phyloP scores from a whole-genome alignment of 2,888 invertebrate species.

The Acrobasis consociella region DNA sequence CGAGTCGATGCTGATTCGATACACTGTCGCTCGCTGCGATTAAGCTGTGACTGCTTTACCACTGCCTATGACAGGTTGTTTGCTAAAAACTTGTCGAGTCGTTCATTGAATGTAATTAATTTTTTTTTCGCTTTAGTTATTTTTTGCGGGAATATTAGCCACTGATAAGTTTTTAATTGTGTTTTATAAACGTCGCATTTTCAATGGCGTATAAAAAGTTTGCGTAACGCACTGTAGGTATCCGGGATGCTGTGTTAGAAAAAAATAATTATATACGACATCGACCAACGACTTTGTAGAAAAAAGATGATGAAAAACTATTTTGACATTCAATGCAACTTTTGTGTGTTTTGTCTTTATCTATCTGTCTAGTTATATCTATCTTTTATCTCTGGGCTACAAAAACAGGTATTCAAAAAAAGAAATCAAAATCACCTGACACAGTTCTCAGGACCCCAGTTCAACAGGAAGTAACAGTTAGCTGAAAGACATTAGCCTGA shows the following conservation, averaged over 20 bases:
- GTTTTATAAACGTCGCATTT: background rate
- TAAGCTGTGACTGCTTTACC: conserved; percentile 44
- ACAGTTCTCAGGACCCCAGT: conserved; percentile 66
- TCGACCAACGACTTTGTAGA: too few species aligned
- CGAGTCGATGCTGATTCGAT: conserved; percentile 54
- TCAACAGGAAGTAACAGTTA: conserved; percentile 52
- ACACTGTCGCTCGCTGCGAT: conserved; percentile 54
- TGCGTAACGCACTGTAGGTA: background rate
- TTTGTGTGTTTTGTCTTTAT: too few species aligned
- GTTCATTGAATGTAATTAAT: conserved; percentile 34
- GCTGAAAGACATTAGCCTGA: conserved; percentile 45
- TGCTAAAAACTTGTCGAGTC: conserved; percentile 40
- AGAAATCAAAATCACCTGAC: conserved; percentile 50
- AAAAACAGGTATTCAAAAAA: background rate
- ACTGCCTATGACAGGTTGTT: conserved; percentile 47
- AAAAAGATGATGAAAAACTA: too few species aligned
- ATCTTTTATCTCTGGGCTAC: background rate
- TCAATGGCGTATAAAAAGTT: conserved; percentile 3
- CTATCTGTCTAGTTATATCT: too few species aligned
- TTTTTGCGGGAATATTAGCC: conserved; percentile 10
- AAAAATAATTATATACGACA: background rate
- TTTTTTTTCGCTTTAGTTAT: conserved; percentile 24
- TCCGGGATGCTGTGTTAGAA: background rate
- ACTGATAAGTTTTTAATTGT: conserved; percentile 10
- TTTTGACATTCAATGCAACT: too few species aligned